Percentiles rank a stretch among this genome's conserved stretches.
phyloP scores from a whole-genome alignment of 1,140 invertebrate genomes.

The Planococcus citri region DNA sequence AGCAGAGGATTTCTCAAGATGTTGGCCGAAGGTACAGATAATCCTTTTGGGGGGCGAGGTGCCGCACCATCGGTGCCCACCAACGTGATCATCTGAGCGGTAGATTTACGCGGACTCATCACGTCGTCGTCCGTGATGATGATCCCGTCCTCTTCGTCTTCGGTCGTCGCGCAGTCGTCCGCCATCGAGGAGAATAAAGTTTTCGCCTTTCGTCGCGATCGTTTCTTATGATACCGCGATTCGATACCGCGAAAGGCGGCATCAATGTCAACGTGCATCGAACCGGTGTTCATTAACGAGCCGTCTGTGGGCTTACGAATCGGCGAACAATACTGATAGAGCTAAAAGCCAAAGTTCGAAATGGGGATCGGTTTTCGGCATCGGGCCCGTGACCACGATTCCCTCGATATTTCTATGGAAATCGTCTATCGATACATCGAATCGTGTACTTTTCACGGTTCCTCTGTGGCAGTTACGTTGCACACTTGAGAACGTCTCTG shows the following conservation, averaged over 20 bases:
- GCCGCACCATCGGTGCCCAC: background rate
- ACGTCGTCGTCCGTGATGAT: background rate
- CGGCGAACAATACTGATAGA: no score
- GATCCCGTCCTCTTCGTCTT: background rate
- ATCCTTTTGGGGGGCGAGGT: background rate
- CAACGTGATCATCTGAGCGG: background rate
- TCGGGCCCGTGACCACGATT: no score
- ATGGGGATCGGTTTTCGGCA: no score
- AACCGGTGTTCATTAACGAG: background rate
- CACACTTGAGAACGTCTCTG: no score
- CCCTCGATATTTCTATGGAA: no score
- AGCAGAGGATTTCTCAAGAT: background rate
- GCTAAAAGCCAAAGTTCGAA: no score
- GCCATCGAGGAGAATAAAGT: background rate
- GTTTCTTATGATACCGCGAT: slow-evolving; percentile 2
- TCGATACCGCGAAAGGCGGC: background rate
- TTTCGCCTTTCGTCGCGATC: background rate
- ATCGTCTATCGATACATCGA: no score
- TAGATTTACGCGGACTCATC: background rate
- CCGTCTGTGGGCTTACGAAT: no score
- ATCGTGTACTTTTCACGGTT: no score
- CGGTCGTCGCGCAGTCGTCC: background rate
- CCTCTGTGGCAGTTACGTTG: no score
- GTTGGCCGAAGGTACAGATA: no score
- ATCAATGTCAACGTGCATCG: background rate